Base-by-base conservation (phyloP, 2,888 invertebrate species). In the Dermolepida albohirtum region DNA sequence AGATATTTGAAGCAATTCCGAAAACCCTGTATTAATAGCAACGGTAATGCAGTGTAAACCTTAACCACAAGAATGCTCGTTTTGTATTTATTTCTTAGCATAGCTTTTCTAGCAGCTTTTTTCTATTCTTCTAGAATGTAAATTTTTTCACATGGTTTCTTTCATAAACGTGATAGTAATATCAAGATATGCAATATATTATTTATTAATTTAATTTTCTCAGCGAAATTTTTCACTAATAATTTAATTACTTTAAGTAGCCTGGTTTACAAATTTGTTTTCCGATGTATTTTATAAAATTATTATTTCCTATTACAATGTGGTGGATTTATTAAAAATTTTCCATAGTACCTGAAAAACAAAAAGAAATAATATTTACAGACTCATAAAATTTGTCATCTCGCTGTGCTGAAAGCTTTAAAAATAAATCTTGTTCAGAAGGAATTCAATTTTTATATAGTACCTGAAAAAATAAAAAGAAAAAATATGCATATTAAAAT, bases 81-180 rank as follows among this genome's bases (percentile, higher is more conserved):
- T 66, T n/a, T 70, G 69, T 64, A 51, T 54, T 66, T 66, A 70
- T 65, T 68, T 73, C 6, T 70, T 70, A 70, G 69, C 68, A 72
- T 71, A 77, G 74, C 73, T 75, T 74, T 22, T 22, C 22, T 78
- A 78, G 78, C 78, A 78, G 78, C 78, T 78, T 79, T 69, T 22
- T 77, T 78, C 74, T 78, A 77, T 74, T 76, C 59, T 67, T 55
- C 73, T 76, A 78, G 77, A 76, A 70, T 77, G 73, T 75, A 76
- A 77, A 78, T 74, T 76, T 22, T 76, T 75, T 74, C 67, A 70
- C 29, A 54, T 57, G 67, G 67, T 74, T 73, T 66, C 72, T 74
- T 77, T 77, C 72, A 73, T 76, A 70, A 74, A 74, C 72, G 74
- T 74, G 74, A 74, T 76, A 75, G 73, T 51, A 52, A 54, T 52